phyloP scores from a whole-genome alignment of 2,113 vertebrate genomes.

The Ceratotherium simum region DNA sequence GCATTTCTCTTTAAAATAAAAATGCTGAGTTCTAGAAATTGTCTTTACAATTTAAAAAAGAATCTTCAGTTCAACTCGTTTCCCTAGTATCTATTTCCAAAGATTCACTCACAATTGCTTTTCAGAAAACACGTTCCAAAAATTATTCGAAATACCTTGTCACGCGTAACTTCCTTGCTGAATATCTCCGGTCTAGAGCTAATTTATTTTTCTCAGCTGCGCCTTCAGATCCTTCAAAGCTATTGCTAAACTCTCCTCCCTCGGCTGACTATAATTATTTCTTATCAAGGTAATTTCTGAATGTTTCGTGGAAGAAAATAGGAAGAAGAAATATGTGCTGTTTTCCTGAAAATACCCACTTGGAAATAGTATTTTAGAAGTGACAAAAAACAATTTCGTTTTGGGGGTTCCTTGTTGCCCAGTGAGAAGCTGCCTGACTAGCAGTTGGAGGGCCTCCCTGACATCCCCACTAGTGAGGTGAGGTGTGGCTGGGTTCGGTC shows the following conservation, averaged over 20 bases:
- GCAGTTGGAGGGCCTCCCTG: background rate
- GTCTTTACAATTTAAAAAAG: constrained; percentile 41
- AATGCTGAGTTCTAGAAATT: constrained; percentile 41
- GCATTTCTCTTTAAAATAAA: constrained; percentile 62
- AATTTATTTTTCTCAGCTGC: constrained; percentile 68
- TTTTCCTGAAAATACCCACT: constrained; percentile 53
- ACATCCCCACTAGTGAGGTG: background rate
- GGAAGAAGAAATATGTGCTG: background rate
- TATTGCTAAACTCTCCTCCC: constrained; percentile 14
- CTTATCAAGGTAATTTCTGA: constrained; percentile 71
- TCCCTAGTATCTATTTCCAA: constrained; percentile 55
- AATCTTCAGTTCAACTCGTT: constrained; percentile 23
- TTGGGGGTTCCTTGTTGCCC: background rate
- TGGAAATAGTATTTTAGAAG: constrained; percentile 51
- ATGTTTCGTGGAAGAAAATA: background rate
- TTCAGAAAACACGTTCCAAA: constrained; percentile 59
- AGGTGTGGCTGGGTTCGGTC: background rate
- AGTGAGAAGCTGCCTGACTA: background rate
- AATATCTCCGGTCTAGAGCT: constrained; percentile 2
- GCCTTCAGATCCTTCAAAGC: constrained; percentile 10
- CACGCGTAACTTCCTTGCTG: background rate
- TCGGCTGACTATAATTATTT: constrained; percentile 22
- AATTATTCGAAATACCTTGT: constrained; percentile 16
- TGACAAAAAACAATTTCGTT: background rate
- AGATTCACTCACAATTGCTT: constrained; percentile 29